A percentile compares a stretch with the other conserved stretches of the same genome.
phyloP scores from a whole-genome alignment of 2,797 vertebrate species.

The Hephaestus fuliginosus region DNA sequence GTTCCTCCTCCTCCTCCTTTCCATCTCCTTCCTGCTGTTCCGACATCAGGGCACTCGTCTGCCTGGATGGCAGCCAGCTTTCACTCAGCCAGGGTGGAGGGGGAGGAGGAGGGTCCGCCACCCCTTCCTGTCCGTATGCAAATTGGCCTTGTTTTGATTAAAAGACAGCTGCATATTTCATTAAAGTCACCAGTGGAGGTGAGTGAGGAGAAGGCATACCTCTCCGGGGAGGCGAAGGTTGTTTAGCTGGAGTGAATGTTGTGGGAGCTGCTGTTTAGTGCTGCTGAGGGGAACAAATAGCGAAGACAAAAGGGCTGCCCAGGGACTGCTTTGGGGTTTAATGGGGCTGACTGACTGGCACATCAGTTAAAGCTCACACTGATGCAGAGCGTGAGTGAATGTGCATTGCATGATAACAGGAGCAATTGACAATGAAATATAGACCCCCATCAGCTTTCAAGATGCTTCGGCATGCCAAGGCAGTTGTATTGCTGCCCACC shows the following conservation, averaged over 20 bases:
- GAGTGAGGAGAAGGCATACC: conserved; percentile 46
- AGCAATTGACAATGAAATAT: conserved; percentile 71
- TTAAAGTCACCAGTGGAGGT: conserved; percentile 75
- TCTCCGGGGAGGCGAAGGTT: conserved; percentile 74
- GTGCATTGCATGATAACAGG: conserved; percentile 58
- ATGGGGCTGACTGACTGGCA: conserved; percentile 74
- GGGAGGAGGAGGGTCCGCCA: conserved; percentile 27
- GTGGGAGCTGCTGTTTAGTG: conserved; percentile 71
- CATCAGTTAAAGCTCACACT: conserved; percentile 70
- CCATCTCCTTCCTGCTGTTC: conserved; percentile 45
- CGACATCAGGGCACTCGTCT: conserved; percentile 57
- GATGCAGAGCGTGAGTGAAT: conserved; percentile 50
- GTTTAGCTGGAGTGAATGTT: conserved; percentile 72
- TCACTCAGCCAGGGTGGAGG: conserved; percentile 18
- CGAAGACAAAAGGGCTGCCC: conserved; percentile 68
- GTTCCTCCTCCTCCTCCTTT: conserved; percentile 36
- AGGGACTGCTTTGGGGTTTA: conserved; percentile 77
- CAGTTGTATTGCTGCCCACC: conserved; percentile 41
- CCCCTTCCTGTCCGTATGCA: conserved; percentile 70
- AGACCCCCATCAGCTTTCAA: conserved; percentile 53
- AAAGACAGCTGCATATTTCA: conserved; percentile 81
- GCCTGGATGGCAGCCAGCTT: conserved; percentile 68
- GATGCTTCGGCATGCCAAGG: conserved; percentile 54
- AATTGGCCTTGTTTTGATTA: conserved; percentile 82
- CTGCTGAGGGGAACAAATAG: conserved; percentile 71